Base-by-base conservation (phyloP, 2,797 vertebrate species). In the Lithobates pipiens region DNA sequence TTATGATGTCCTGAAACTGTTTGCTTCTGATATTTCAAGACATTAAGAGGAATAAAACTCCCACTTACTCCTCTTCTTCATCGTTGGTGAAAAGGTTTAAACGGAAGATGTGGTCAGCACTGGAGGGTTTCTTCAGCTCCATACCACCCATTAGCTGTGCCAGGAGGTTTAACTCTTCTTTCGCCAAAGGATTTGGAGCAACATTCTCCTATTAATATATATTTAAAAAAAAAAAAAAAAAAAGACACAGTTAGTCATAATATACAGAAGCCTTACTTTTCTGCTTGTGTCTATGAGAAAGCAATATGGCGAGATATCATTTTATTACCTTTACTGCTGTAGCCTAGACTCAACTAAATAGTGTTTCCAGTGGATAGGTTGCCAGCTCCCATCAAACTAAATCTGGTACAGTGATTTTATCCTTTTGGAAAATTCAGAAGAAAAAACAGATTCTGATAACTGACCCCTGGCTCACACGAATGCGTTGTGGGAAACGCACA, bases 81-180 rank as follows among this genome's bases (percentile, higher is more conserved):
- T 99, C 98, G 0, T 96, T 99, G 34, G 94, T 93, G 89, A 99
- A 99, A 63, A 99, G 93, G 89, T 98, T 99, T 82, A 99, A 92
- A 69, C 96, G 94, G 90, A 99, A 99, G 84, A 96, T 94, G 0
- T 91, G 92, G 86, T 99, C 97, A 0, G 91, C 76, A 83, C 92
- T 95, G 27, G 91, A 86, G 5, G 95, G 76, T 90, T 96, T 97
- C 88, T 96, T 94, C 84, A 95, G 87, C 57, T 98, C 97, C 89
- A 99, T 90, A 16, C 96, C 95, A 88, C 98, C 98, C 95, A 99
- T 96, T 78, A 99, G 93, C 89, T 93, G 94, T 86, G 98, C 97
- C 91, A 99, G 90, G 69, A 99, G 92, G 90, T 99, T 98, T 88
- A 99, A 93, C 83, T 99, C 98, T 92, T 99, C 98, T 93, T 99